A percentile compares a stretch with the other conserved stretches of the same genome.
Evolutionary conservation across 1,140 invertebrate genomes (phyloP).

Genomic region (Drosophila saltans): DNA sequence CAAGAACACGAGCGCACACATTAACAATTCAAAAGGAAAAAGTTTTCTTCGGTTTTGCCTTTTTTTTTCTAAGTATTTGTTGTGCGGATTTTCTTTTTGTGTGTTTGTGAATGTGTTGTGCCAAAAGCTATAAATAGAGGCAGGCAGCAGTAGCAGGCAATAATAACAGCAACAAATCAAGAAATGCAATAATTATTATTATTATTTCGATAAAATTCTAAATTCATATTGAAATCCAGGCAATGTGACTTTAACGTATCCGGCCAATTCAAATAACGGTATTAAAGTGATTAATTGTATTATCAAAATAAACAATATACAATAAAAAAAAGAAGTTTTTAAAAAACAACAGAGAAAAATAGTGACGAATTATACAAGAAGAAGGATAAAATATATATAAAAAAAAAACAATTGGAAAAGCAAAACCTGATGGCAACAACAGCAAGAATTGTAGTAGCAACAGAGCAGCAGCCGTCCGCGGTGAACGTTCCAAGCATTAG

Average conservation of each 20-base stretch:
- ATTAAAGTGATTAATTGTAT: constrained; percentile 10
- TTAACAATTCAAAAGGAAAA: constrained; percentile 6
- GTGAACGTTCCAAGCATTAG: constrained; percentile 20
- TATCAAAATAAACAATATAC: constrained; percentile 17
- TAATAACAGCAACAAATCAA: constrained; percentile 23
- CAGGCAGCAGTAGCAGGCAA: constrained; percentile 1
- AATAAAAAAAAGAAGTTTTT: constrained; percentile 12
- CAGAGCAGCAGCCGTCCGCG: constrained; percentile 47
- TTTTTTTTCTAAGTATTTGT: neutral
- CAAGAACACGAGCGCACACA: neutral
- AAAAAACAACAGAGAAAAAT: constrained; percentile 16
- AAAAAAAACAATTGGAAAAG: constrained; percentile 24
- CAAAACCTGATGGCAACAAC: constrained; percentile 80
- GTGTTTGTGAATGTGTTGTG: constrained; percentile 27
- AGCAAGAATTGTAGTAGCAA: constrained; percentile 52
- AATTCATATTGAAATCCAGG: constrained; percentile 38
- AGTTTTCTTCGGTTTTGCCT: neutral
- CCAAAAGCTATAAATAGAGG: constrained; percentile 36
- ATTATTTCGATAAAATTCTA: neutral
- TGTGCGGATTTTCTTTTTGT: constrained; percentile 21
- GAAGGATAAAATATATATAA: constrained; percentile 24
- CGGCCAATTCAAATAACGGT: constrained; percentile 21
- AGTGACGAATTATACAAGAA: neutral
- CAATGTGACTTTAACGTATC: constrained; percentile 70
- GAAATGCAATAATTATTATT: constrained; percentile 4